Conservation (phyloP, 2,888 invertebrate species). For the Diaphora mendica region DNA sequence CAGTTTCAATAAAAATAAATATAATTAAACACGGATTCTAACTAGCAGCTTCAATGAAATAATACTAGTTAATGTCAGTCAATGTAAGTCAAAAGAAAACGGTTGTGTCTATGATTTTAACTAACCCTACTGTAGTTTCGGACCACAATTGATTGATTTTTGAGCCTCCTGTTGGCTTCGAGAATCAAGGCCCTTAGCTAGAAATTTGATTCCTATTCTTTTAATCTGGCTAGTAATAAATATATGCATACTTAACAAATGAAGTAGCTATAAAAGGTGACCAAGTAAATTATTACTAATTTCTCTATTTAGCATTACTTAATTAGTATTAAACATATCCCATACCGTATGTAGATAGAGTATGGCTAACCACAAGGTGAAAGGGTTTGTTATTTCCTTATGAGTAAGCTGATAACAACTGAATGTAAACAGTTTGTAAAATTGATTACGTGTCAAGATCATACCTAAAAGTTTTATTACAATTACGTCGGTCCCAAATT, state of each 20-base stretch:
- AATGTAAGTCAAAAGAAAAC: too few relatives aligned
- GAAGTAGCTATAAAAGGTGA: background rate
- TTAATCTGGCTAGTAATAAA: background rate
- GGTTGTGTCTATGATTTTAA: too few relatives aligned
- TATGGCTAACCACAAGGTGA: background rate
- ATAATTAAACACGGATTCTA: background rate
- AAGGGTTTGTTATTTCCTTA: background rate
- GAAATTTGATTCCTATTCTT: background rate
- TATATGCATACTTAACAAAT: background rate
- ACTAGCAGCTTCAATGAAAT: background rate
- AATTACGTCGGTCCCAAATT: background rate
- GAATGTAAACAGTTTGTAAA: background rate
- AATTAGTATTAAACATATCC: too few relatives aligned
- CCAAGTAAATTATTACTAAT: background rate
- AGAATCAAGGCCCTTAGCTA: background rate
- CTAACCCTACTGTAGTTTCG: background rate
- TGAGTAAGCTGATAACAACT: background rate
- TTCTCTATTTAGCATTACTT: background rate
- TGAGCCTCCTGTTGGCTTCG: too few relatives aligned
- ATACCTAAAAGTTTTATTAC: background rate
- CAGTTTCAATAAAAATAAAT: too few relatives aligned
- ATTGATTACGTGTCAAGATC: background rate
- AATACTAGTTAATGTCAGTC: too few relatives aligned
- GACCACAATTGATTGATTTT: too few relatives aligned
- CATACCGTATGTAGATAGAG: too few relatives aligned